These are phyloP conservation scores for Menidia beryllina DNA, from an alignment of 2,113 vertebrate species.

Conservation along the genomic window DNA sequence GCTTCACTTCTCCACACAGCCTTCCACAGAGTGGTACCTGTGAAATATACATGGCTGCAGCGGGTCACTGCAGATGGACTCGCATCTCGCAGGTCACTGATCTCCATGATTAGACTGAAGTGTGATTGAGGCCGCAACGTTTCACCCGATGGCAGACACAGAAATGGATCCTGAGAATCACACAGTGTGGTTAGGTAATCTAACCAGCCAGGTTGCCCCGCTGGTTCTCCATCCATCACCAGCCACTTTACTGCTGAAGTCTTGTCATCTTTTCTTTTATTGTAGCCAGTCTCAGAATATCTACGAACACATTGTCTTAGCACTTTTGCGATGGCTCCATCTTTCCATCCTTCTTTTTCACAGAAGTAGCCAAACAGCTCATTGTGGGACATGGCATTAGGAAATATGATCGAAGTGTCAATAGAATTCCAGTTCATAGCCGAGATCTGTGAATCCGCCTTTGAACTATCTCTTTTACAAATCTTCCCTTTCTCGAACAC, in stretches of 20 bases:
- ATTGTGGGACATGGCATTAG: slow-evolving; percentile 81
- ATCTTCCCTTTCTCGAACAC: not conserved
- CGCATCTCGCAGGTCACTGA: slow-evolving; percentile 76
- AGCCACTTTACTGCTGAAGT: slow-evolving; percentile 79
- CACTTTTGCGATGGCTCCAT: slow-evolving; percentile 76
- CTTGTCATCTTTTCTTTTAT: slow-evolving; percentile 1
- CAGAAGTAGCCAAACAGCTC: slow-evolving; percentile 82
- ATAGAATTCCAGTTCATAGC: slow-evolving; percentile 67
- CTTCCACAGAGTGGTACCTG: slow-evolving; percentile 82
- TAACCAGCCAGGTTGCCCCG: slow-evolving; percentile 79
- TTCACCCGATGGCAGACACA: slow-evolving; percentile 83
- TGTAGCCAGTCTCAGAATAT: slow-evolving; percentile 4
- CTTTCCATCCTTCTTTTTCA: slow-evolving; percentile 76
- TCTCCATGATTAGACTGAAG: slow-evolving; percentile 84
- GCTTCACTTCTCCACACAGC: slow-evolving; percentile 79
- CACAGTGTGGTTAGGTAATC: slow-evolving; percentile 83
- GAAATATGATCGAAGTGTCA: slow-evolving; percentile 82
- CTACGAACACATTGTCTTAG: slow-evolving; percentile 49
- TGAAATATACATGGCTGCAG: slow-evolving; percentile 82
- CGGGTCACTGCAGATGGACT: slow-evolving; percentile 79
- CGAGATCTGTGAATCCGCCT: slow-evolving; percentile 14
- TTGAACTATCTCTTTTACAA: not conserved
- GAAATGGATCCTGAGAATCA: slow-evolving; percentile 54
- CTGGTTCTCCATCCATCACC: slow-evolving; percentile 84
- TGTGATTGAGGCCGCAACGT: slow-evolving; percentile 50